These are phyloP conservation scores for Orestias chungarensis DNA, from an alignment of 2,797 vertebrate species.

Conservation along the genomic window DNA sequence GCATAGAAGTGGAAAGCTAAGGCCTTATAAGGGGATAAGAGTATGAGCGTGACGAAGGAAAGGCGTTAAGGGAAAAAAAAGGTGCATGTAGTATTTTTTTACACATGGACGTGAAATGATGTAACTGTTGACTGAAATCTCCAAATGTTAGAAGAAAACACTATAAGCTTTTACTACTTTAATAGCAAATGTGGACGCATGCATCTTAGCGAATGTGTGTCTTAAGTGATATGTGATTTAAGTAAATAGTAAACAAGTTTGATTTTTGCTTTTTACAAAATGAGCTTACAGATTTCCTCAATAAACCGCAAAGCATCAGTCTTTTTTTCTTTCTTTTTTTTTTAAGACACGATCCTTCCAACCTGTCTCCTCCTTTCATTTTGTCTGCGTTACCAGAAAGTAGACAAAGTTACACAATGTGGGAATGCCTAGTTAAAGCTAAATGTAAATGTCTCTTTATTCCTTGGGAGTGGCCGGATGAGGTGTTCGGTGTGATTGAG, in stretches of 20 bases:
- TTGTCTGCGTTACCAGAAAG: conserved; percentile 40
- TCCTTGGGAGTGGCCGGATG: conserved; percentile 50
- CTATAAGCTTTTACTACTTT: conserved; percentile 23
- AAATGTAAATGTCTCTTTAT: conserved; percentile 67
- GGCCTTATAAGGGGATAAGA: conserved; percentile 65
- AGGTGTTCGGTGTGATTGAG: conserved; percentile 41
- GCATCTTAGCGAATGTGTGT: conserved; percentile 48
- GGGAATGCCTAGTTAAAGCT: conserved; percentile 60
- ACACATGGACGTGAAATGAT: conserved; percentile 31
- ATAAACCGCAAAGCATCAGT: conserved; percentile 13
- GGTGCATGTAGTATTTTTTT: conserved; percentile 34
- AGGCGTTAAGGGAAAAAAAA: conserved; percentile 25
- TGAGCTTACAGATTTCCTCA: conserved; percentile 32
- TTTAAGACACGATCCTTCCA: conserved; percentile 16
- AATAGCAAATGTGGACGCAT: conserved; percentile 48
- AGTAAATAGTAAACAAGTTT: conserved; percentile 39
- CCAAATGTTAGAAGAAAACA: conserved; percentile 34
- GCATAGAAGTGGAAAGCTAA: conserved; percentile 81
- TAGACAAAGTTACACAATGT: conserved; percentile 41
- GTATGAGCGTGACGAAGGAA: conserved; percentile 26
- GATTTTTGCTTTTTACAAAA: conserved; percentile 38
- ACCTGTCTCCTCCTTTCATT: conserved; percentile 23
- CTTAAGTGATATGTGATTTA: conserved; percentile 25
- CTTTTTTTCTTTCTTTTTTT: too few relatives aligned
- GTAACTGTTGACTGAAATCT: conserved; percentile 18